phyloP scores from a whole-genome alignment of 2,888 invertebrate species.

The Aleiodes alternator region DNA sequence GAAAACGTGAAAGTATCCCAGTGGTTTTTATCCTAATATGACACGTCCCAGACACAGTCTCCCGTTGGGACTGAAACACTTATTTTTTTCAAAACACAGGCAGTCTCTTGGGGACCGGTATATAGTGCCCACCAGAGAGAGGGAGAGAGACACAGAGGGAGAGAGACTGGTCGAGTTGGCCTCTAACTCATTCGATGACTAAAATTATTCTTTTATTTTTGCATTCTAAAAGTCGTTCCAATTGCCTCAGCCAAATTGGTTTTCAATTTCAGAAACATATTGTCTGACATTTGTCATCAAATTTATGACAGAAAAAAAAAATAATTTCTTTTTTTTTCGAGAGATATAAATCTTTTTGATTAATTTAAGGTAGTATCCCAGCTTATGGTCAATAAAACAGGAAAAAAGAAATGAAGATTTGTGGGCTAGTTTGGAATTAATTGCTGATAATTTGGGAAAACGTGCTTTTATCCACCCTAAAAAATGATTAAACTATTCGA shows the following conservation, averaged over 20 bases:
- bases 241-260: conserved; percentile 25
- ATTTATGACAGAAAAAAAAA: conserved; percentile 10
- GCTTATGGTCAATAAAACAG: no score
- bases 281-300: conserved; percentile 16
- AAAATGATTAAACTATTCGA: no score
- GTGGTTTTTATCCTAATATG: conserved; percentile 20
- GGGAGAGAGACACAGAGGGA: neutral
- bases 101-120: conserved; percentile 6
- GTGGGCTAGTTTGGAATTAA: no score
- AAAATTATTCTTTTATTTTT: conserved; percentile 6
- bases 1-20: conserved; percentile 30
- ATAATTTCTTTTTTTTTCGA: neutral
- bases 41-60: conserved; percentile 16
- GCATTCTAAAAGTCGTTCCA: conserved; percentile 10
- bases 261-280: conserved; percentile 19
- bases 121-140: neutral
- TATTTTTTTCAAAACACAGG: neutral
- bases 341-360: neutral
- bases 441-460: no score
- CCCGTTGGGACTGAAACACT: conserved; percentile 20
- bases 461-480: no score
- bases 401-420: neutral
- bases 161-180: conserved; percentile 22
- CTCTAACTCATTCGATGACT: conserved; percentile 29
- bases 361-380: neutral